These are phyloP conservation scores for Gibbula magus DNA, from an alignment of 2,888 invertebrate genomes.

Conservation along the genomic window DNA sequence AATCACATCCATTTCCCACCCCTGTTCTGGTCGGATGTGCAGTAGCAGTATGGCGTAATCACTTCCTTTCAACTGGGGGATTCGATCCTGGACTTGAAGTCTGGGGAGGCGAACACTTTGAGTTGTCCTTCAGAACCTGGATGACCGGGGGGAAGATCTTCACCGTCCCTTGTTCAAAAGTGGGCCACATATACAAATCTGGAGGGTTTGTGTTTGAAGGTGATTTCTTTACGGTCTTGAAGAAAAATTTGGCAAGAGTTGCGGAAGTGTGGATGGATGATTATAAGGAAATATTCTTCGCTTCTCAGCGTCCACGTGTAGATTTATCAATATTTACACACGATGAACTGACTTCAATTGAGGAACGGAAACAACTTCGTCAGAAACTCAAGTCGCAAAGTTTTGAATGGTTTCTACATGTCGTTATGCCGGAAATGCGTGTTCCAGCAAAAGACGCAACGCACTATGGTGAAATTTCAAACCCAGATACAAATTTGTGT, in stretches of 20 bases:
- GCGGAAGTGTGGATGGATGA: slow-evolving; percentile 39
- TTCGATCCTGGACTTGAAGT: slow-evolving; percentile 99
- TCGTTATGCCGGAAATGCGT: slow-evolving; percentile 6
- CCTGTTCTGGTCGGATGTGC: slow-evolving; percentile 85
- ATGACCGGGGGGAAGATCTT: slow-evolving; percentile 46
- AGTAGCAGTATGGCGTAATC: slow-evolving; percentile 93
- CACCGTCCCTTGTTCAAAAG: slow-evolving; percentile 46
- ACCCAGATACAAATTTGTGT: slow-evolving; percentile 48
- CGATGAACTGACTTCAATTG: background rate
- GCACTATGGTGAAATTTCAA: slow-evolving; percentile 29
- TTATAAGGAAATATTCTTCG: slow-evolving; percentile 32
- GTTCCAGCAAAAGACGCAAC: background rate
- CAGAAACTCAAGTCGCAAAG: background rate
- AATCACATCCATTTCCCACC: slow-evolving; percentile 25
- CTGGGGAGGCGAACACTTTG: slow-evolving; percentile 98
- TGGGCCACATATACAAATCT: slow-evolving; percentile 46
- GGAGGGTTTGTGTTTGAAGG: slow-evolving; percentile 28
- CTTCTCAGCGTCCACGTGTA: background rate
- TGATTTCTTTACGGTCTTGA: background rate
- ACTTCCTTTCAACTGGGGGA: slow-evolving; percentile 94
- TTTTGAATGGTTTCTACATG: slow-evolving; percentile 2
- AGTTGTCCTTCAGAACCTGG: slow-evolving; percentile 89
- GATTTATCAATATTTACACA: background rate
- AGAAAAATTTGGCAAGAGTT: slow-evolving; percentile 32
- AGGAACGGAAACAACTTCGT: background rate